These are phyloP conservation scores for Laterallus jamaicensis DNA, from an alignment of 2,113 vertebrate genomes.

Conservation along the genomic window DNA sequence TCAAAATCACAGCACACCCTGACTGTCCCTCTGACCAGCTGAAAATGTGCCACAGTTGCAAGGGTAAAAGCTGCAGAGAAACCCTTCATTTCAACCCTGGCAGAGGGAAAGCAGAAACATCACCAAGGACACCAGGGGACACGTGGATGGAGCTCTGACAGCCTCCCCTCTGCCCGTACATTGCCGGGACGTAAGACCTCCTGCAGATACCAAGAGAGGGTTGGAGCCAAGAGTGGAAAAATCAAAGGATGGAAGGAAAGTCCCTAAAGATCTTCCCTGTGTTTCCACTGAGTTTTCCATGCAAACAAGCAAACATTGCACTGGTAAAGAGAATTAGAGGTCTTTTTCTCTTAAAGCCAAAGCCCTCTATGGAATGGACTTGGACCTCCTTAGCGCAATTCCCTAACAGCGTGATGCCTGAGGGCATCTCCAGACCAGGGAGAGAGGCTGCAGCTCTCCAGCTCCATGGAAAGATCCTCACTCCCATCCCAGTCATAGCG, in stretches of 20 bases:
- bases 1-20: not conserved
- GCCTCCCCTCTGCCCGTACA: not conserved
- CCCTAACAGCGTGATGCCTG: rapidly evolving
- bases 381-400: not conserved
- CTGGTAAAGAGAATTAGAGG: not conserved
- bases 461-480: not conserved
- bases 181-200: not conserved
- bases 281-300: not conserved
- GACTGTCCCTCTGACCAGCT: not conserved
- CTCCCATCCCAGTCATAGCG: not conserved
- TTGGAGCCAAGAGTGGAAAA: not conserved
- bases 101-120: not conserved
- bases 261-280: not conserved
- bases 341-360: not conserved
- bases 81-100: not conserved
- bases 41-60: rapidly evolving
- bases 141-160: not conserved
- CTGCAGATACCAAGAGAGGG: not conserved
- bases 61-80: not conserved
- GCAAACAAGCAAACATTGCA: not conserved
- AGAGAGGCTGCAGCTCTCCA: not conserved
- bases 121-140: not conserved
- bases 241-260: not conserved
- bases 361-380: not conserved
- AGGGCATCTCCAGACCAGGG: not conserved